A percentile compares a stretch with the other conserved stretches of the same genome.
These are phyloP conservation scores for Yponomeuta plumbellus DNA, from an alignment of 2,888 invertebrate genomes.

Conservation along the genomic window DNA sequence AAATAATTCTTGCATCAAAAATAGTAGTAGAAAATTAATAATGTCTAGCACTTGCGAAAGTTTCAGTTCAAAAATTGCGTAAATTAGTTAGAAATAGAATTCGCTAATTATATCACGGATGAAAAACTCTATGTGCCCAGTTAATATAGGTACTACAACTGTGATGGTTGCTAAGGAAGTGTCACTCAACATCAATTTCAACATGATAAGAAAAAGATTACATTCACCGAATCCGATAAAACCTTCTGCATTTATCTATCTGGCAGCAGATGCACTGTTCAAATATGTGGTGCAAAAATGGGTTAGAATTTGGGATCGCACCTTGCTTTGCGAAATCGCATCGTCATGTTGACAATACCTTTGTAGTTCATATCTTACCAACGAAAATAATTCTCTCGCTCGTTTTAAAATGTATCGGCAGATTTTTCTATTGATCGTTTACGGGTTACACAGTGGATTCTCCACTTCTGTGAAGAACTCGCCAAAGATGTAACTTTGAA, in stretches of 20 bases:
- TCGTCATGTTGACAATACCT: constrained; percentile 57
- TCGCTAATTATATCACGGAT: too few species aligned
- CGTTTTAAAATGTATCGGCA: constrained; percentile 44
- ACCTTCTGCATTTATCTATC: background rate
- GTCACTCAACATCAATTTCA: background rate
- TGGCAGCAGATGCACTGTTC: constrained; percentile 54
- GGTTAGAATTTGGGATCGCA: constrained; percentile 48
- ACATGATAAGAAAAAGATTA: background rate
- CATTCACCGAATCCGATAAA: background rate
- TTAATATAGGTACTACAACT: too few species aligned
- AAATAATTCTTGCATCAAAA: too few species aligned
- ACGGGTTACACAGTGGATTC: constrained; percentile 32
- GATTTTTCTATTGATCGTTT: constrained; percentile 22
- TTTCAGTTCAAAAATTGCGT: too few species aligned
- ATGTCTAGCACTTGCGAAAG: too few species aligned
- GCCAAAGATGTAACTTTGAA: too few species aligned
- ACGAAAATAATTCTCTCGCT: constrained; percentile 35
- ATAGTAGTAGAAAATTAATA: too few species aligned
- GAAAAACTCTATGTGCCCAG: too few species aligned
- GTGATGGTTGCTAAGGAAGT: too few species aligned
- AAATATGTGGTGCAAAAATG: constrained; percentile 59
- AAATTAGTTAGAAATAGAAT: too few species aligned
- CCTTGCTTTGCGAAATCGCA: constrained; percentile 58
- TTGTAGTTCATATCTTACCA: constrained; percentile 39
- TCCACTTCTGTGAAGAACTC: too few species aligned